Conservation (phyloP, 2,888 invertebrate species). For the Drosophila meridionalis region DNA sequence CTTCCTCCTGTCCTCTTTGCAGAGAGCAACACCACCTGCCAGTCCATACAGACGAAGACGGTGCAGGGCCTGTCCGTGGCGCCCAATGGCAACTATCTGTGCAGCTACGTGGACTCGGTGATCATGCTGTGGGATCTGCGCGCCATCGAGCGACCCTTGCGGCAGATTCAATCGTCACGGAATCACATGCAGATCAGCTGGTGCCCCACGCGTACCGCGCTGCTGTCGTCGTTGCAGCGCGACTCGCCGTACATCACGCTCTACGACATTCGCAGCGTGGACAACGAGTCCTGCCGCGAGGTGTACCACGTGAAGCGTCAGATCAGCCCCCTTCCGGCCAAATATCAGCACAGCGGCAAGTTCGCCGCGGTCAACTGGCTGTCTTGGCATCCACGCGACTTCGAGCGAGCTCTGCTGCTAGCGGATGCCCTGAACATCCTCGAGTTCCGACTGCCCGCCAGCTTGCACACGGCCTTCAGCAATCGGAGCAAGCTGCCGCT, state of each 20-base stretch:
- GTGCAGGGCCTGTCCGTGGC: conserved; percentile 94
- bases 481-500: conserved; percentile 82
- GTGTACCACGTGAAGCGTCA: conserved; percentile 91
- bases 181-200: conserved; percentile 91
- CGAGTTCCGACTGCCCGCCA: conserved; percentile 83
- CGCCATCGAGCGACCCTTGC: conserved; percentile 93
- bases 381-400: conserved; percentile 94
- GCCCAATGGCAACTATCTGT: conserved; percentile 91
- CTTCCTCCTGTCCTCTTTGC: conserved; percentile 22
- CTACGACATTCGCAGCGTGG: conserved; percentile 93
- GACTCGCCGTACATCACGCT: conserved; percentile 92
- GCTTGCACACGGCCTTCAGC: conserved; percentile 82
- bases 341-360: conserved; percentile 75
- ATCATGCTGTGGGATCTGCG: conserved; percentile 95
- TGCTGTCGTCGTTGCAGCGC: conserved; percentile 92
- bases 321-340: conserved; percentile 85
- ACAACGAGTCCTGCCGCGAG: conserved; percentile 90
- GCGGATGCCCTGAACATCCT: conserved; percentile 82
- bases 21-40: conserved; percentile 88
- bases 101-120: conserved; percentile 93
- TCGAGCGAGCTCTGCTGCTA: conserved; percentile 82
- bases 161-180: conserved; percentile 87
- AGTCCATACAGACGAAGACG: conserved; percentile 88
- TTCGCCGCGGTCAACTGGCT: conserved; percentile 88
- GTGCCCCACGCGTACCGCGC: conserved; percentile 94